phyloP scores from a whole-genome alignment of 2,797 vertebrate genomes.

The Orestias chungarensis region DNA sequence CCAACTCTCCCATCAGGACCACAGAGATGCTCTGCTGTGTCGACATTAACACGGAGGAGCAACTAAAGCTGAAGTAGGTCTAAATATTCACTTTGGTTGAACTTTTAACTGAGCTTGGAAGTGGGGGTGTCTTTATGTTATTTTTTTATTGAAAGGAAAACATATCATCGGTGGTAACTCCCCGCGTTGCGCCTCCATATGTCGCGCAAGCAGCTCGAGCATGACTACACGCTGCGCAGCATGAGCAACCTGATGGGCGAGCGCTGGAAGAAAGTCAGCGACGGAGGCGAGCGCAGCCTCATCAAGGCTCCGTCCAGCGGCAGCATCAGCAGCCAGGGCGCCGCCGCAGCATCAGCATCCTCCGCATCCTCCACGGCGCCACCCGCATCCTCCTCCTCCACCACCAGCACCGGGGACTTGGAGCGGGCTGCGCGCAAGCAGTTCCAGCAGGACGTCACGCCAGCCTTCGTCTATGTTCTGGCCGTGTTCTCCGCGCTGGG shows the following conservation, averaged over 20 bases:
- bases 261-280: constrained; percentile 85
- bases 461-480: constrained; percentile 89
- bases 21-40: constrained; percentile 55
- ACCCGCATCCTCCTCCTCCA: constrained; percentile 38
- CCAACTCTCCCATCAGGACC: constrained; percentile 70
- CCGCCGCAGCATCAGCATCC: constrained; percentile 30
- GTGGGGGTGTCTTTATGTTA: constrained; percentile 3
- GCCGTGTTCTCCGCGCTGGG: constrained; percentile 93
- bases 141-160: no score
- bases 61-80: constrained; percentile 42
- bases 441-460: constrained; percentile 93
- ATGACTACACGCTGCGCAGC: constrained; percentile 95
- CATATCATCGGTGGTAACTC: no score
- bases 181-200: constrained; percentile 78
- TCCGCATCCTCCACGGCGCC: constrained; percentile 58
- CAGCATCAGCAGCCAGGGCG: constrained; percentile 84
- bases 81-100: neutral
- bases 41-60: constrained; percentile 17
- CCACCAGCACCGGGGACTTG: constrained; percentile 82
- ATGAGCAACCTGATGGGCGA: constrained; percentile 96
- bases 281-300: constrained; percentile 82
- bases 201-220: constrained; percentile 91
- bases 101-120: constrained; percentile 18
- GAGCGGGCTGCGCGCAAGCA: constrained; percentile 94
- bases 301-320: constrained; percentile 85